These are phyloP conservation scores for Augochlora pura DNA, from an alignment of 1,140 invertebrate species.

Conservation along the genomic window DNA sequence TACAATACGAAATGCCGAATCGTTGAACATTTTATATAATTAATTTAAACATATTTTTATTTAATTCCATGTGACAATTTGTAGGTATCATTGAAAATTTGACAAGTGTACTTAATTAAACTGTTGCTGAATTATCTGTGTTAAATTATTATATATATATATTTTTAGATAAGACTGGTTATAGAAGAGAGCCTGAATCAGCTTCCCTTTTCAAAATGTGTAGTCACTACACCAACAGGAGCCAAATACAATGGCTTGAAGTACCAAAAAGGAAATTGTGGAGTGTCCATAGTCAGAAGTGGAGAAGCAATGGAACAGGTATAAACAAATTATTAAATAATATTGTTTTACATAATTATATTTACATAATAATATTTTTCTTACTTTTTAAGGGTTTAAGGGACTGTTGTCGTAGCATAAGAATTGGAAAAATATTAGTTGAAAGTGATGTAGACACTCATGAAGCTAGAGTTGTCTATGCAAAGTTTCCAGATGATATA, in stretches of 20 bases:
- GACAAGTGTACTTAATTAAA: too few species aligned
- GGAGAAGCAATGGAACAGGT: constrained; percentile 99
- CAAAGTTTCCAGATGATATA: constrained; percentile 98
- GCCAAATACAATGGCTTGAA: constrained; percentile 94
- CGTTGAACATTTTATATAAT: background rate
- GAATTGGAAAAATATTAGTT: constrained; percentile 99
- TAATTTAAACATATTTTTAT: background rate
- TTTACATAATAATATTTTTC: background rate
- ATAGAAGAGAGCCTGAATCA: constrained; percentile 99
- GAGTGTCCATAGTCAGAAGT: constrained; percentile 96
- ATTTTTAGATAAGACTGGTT: constrained; percentile 84
- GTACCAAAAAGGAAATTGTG: constrained; percentile 98
- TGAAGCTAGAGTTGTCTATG: constrained; percentile 97
- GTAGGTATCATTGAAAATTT: too few species aligned
- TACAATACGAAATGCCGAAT: background rate
- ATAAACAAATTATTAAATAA: constrained; percentile 18
- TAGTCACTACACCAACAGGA: constrained; percentile 95
- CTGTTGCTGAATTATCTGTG: too few species aligned
- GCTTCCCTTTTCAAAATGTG: constrained; percentile 93
- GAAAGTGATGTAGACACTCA: constrained; percentile 98
- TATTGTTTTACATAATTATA: background rate
- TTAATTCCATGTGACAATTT: too few species aligned
- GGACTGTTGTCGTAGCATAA: constrained; percentile 98
- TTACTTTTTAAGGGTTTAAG: constrained; percentile 86
- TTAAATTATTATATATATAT: background rate